Evolutionary conservation across 2,888 invertebrate genomes (phyloP).

Genomic region (Dryocosmus kuriphilus): DNA sequence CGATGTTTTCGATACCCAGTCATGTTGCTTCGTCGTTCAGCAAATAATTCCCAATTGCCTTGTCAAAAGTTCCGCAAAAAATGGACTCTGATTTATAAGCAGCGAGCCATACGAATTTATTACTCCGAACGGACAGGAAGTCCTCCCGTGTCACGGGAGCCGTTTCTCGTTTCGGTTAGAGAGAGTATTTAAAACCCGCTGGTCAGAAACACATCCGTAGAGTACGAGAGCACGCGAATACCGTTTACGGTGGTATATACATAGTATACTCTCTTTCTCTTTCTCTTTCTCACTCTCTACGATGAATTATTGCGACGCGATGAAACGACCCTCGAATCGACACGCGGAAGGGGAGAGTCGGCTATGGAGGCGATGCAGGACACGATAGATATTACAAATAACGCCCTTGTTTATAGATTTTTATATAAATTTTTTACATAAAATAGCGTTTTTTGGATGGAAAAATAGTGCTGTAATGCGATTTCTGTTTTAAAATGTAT

Average conservation of each 20-base stretch:
- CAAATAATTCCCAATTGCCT: conserved; percentile 75
- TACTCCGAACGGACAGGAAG: conserved; percentile 61
- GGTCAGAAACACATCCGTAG: conserved; percentile 65
- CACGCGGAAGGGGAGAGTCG: too few relatives aligned
- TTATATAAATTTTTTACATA: too few relatives aligned
- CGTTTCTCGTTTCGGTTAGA: conserved; percentile 43
- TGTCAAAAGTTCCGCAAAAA: conserved; percentile 74
- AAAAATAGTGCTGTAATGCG: too few relatives aligned
- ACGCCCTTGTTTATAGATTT: too few relatives aligned
- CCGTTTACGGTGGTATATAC: conserved; percentile 19
- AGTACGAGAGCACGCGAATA: conserved; percentile 23
- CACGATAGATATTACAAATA: too few relatives aligned
- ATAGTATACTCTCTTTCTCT: conserved; percentile 2
- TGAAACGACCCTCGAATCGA: conserved; percentile 34
- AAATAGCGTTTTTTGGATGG: too few relatives aligned
- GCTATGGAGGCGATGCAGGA: too few relatives aligned
- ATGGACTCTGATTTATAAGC: conserved; percentile 72
- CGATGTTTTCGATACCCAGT: conserved; percentile 57
- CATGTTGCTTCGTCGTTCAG: conserved; percentile 67
- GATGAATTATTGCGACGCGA: conserved; percentile 36
- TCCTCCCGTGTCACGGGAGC: conserved; percentile 49
- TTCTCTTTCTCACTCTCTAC: conserved; percentile 22
- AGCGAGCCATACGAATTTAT: conserved; percentile 59
- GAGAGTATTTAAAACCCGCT: conserved; percentile 67
- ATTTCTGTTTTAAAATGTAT: too few relatives aligned